Base-by-base conservation (phyloP, 2,888 invertebrate species). In the Ethmia dodecea region DNA sequence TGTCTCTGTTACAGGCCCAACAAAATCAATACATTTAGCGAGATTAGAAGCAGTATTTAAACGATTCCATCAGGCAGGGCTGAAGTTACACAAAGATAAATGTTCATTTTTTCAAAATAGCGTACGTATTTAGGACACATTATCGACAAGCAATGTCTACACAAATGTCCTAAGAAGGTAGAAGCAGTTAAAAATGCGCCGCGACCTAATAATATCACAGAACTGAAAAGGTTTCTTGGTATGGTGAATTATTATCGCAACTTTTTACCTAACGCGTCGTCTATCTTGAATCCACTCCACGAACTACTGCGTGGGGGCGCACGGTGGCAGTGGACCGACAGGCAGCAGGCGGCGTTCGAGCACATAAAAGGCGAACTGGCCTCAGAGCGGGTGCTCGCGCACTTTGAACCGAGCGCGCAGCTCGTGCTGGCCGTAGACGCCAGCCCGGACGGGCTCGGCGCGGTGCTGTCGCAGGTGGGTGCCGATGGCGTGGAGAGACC, bases 181-280 rank as follows among this genome's bases (percentile, higher is more conserved):
- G 13, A 48, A 8, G 53, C 59, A 3, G 52, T 55, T 4, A 5
- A 45, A 1, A 15, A 49, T 1, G 48, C 51, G 1, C 42, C 43
- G 0, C 24, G 12, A 0, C 59, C 55, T 0, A 39, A 26, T 1
- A 51, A 41, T 18, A 36, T 46, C 1, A 20, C 20, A 1, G 44
- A 47, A 25, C 25, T 54, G 3, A 47, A 55, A 32, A 27, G 45
- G 10, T 55, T 55, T 38, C 31, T 55, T 28, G 55, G 55, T 0
- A 13, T 57, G 0, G 36, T 50, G 3, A 56, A 53, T 40, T 55
- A 55, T 34, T 54, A 56, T 32, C 35, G 50, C 8, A 48, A 45
- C 38, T 54, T 52, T 38, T 40, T 54, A 16, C 54, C 51, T 0
- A 41, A 45, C 15, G 47, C 48, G 1, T 48, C 52, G 0, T 11